Evolutionary conservation across 2,113 vertebrate genomes (phyloP).

Genomic region (Rhadina sibilatrix): DNA sequence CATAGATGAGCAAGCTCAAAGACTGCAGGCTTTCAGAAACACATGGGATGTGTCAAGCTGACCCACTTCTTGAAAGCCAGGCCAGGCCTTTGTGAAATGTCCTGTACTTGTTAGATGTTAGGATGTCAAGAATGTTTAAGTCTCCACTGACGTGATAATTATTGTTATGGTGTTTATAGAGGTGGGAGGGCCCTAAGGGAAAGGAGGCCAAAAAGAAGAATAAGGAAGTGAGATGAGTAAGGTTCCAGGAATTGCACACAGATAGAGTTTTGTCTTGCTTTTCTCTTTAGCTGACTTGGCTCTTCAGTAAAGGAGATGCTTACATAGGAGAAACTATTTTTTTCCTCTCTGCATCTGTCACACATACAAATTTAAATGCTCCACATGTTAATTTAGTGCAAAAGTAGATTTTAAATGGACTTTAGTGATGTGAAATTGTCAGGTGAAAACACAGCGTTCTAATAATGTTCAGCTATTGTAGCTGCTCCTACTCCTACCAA

Average conservation of each 20-base stretch:
- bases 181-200: constrained; percentile 53
- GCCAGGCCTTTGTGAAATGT: constrained; percentile 37
- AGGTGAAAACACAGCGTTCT: not conserved
- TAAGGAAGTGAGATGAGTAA: constrained; percentile 57
- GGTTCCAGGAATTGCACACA: not conserved
- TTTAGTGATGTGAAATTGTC: not conserved
- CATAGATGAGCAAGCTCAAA: constrained; percentile 59
- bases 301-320: constrained; percentile 19
- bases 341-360: not conserved
- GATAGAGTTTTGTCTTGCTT: not conserved
- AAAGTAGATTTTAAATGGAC: not conserved
- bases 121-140: constrained; percentile 53
- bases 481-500: not conserved
- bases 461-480: not conserved
- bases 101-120: constrained; percentile 32
- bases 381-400: not conserved
- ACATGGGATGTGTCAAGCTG: constrained; percentile 57
- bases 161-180: constrained; percentile 43
- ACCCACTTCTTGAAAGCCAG: constrained; percentile 61
- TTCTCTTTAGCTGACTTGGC: constrained; percentile 19
- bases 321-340: not conserved
- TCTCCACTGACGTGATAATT: constrained; percentile 35
- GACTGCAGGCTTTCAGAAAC: constrained; percentile 28
- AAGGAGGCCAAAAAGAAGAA: constrained; percentile 50
- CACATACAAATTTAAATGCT: not conserved